phyloP scores from a whole-genome alignment of 2,113 vertebrate genomes.

The Odontophorus gujanensis region DNA sequence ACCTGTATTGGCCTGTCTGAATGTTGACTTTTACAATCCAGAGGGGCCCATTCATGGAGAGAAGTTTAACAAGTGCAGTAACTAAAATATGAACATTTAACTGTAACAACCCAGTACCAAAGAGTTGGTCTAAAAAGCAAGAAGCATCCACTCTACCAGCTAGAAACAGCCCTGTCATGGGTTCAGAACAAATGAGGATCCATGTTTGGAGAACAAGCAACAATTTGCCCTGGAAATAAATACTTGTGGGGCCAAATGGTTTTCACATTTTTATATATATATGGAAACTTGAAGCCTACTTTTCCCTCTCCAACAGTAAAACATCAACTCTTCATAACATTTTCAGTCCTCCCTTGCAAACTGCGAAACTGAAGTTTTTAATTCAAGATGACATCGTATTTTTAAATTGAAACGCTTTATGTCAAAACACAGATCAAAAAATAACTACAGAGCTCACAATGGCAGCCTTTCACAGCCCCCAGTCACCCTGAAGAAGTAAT shows the following conservation, averaged over 20 bases:
- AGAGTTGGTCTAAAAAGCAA: not conserved
- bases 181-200: not conserved
- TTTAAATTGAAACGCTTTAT: conserved; percentile 46
- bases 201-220: accelerated
- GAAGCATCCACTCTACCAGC: not conserved
- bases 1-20: accelerated
- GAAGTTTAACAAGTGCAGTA: not conserved
- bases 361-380: not conserved
- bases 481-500: not conserved
- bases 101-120: not conserved
- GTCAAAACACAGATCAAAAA: conserved; percentile 58
- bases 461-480: not conserved
- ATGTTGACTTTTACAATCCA: not conserved
- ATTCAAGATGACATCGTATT: conserved; percentile 57
- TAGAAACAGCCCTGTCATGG: not conserved
- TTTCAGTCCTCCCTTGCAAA: conserved; percentile 27
- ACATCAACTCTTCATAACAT: not conserved
- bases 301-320: not conserved
- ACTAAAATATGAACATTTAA: not conserved
- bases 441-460: not conserved
- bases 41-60: not conserved
- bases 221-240: not conserved
- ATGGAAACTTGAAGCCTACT: conserved; percentile 6
- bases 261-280: not conserved
- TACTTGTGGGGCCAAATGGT: not conserved